Evolutionary conservation across 2,797 vertebrate species (phyloP), one percentile per base, ranked within the genome.

Genomic region (Tympanoctomys barrerae): DNA sequence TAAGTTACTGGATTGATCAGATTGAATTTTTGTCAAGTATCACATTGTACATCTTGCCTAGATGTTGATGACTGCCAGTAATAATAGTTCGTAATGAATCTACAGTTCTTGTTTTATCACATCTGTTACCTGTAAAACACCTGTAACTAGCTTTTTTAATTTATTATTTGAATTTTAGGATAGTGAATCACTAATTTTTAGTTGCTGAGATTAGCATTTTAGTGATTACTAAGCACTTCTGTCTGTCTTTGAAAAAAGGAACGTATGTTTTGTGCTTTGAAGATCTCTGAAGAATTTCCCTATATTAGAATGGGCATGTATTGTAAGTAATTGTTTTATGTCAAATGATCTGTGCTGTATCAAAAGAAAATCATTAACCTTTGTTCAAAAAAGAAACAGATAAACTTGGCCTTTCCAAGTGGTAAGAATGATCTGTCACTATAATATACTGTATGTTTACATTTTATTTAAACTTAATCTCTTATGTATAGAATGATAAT

Each of bases 1-100:
- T 99, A 99, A 99, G 99, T 99, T 98, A 98, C 97, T 97, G 98
- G 97, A 98, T 98, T 42, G 97, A 98, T 97, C 98, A 97, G 97
- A 98, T 90, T 98, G 98, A 98, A 98, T 98, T 98, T 75, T 98
- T 98, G 97, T 98, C 96, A 85, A 98, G 97, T 98, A 98, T 98
- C 98, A 98, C 97, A 97, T 97, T 98, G 98, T 98, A 98, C 98
- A 98, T 98, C 98, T 98, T 87, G 96, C 95, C 97, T 93, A 88
- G 98, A 98, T 98, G 98, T 98, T 97, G 78, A 96, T 96, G 98
- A 98, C 96, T 98, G 98, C 98, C 98, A 98, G 98, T 98, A 98
- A 98, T 98, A 98, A 98, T 97, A 98, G 97, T 98, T 98, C 98
- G 97, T 98, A 98, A 97, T 98, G 97, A 98, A 98, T 97, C 97